These are phyloP conservation scores for Seira sanloemensis DNA, from an alignment of 2,888 invertebrate species.

Conservation along the genomic window DNA sequence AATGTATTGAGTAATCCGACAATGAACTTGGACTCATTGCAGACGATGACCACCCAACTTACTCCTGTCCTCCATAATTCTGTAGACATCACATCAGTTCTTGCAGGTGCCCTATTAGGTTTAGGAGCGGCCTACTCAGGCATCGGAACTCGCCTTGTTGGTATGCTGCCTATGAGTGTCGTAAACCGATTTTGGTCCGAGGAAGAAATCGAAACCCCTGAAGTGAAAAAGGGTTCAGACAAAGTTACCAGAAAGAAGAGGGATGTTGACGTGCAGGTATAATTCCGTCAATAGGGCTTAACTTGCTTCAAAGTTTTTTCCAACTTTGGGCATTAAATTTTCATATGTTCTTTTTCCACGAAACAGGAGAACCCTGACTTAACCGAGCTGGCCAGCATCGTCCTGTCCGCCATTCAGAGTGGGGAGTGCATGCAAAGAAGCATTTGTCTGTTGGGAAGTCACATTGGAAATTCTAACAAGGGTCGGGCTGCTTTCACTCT, in stretches of 20 bases:
- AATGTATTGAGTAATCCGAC: not conserved
- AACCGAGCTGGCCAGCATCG: constrained; percentile 69
- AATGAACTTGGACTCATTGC: not conserved
- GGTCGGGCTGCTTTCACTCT: constrained; percentile 64
- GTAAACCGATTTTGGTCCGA: not conserved
- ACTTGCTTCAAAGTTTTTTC: no score
- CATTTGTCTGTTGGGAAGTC: constrained; percentile 69
- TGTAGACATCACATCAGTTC: no score
- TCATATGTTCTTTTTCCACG: not conserved
- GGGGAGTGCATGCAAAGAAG: constrained; percentile 72
- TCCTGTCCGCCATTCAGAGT: constrained; percentile 68
- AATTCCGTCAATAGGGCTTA: not conserved
- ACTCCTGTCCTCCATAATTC: no score
- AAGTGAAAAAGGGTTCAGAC: not conserved
- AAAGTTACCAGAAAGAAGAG: not conserved
- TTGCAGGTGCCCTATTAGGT: not conserved
- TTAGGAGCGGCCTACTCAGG: no score
- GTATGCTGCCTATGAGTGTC: not conserved
- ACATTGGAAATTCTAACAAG: constrained; percentile 60
- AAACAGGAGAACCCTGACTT: constrained; percentile 54
- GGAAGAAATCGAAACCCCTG: not conserved
- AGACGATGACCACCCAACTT: not conserved
- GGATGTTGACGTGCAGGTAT: not conserved
- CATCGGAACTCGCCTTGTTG: no score
- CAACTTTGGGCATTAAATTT: not conserved